Conservation (phyloP, 23 tunicate species). For the Styela clava region DNA sequence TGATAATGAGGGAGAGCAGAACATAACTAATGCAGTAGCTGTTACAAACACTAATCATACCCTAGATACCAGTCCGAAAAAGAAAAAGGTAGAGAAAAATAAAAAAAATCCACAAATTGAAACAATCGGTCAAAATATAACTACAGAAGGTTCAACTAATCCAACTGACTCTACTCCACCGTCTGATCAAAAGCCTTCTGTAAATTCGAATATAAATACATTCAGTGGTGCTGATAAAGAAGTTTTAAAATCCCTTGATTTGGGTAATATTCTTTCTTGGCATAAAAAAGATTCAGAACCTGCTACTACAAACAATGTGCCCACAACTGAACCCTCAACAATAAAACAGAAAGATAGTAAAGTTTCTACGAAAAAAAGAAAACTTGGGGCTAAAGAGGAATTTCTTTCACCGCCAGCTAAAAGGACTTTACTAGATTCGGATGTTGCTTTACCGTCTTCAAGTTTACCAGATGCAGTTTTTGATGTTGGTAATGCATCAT, state of each 20-base stretch:
- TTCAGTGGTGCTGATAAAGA: not conserved
- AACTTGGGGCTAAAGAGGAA: not conserved
- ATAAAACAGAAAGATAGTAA: not conserved
- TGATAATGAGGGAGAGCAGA: too few relatives aligned
- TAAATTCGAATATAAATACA: too few relatives aligned
- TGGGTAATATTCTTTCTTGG: not conserved
- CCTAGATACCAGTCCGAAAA: too few relatives aligned
- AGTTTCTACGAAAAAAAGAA: not conserved
- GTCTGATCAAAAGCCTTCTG: too few relatives aligned
- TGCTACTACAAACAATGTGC: not conserved
- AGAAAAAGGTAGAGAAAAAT: too few relatives aligned
- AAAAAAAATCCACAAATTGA: too few relatives aligned
- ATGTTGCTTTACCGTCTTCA: not conserved
- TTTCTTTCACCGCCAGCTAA: not conserved
- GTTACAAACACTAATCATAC: too few relatives aligned
- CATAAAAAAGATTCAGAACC: not conserved
- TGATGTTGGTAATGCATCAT: not conserved
- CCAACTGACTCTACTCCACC: not conserved
- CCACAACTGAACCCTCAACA: not conserved
- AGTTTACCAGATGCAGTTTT: not conserved
- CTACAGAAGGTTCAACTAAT: too few relatives aligned
- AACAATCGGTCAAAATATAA: too few relatives aligned
- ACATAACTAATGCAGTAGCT: too few relatives aligned
- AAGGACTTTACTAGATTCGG: not conserved
- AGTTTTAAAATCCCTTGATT: not conserved